Base-by-base conservation (phyloP, 2,888 invertebrate genomes). In the Euproctis similis region DNA sequence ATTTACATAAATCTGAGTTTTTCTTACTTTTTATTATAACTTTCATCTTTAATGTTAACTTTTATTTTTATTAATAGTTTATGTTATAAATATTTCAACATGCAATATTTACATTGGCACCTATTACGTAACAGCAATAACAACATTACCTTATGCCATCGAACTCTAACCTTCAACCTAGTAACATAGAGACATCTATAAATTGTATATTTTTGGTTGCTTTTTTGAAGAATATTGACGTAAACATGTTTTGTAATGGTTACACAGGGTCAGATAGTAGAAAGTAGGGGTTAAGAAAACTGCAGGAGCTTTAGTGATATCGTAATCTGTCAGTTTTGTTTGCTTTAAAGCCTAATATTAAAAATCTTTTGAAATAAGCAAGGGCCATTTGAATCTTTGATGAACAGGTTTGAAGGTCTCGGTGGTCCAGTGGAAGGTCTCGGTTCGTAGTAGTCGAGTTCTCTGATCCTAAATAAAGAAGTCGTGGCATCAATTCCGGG, bases 201-300 rank as follows among this genome's bases (percentile, higher is more conserved):
- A 52, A 31, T 59, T 62, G n/a, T n/a, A 60, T 62, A 63, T 66
- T 74, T 77, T 77, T 75, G 53, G n/a, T n/a, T n/a, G n/a, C n/a
- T n/a, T n/a, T n/a, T n/a, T n/a, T n/a, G 53, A 62, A 40, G 57
- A 53, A 75, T 69, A 65, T 38, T 39, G 42, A 28, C 31, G 31
- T 24, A 34, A 28, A 35, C 21, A 20, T 31, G 44, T 82, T 74
- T 64, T 63, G 68, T 58, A 81, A 82, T 53, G 58, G 34, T 70
- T 74, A 42, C 67, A 65, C 65, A 62, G 62, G 75, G 74, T 73
- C 82, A 82, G 71, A 78, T 86, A 84, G 21, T 21, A 84, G 85
- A 86, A 86, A 70, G 53, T 44, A 28, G 22, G 26, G 16, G 28
- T 37, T 35, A 25, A 12, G 12, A 14, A 4, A 2, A n/a, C n/a